phyloP scores from a whole-genome alignment of 2,797 vertebrate genomes.

The Enteromius viviparus region DNA sequence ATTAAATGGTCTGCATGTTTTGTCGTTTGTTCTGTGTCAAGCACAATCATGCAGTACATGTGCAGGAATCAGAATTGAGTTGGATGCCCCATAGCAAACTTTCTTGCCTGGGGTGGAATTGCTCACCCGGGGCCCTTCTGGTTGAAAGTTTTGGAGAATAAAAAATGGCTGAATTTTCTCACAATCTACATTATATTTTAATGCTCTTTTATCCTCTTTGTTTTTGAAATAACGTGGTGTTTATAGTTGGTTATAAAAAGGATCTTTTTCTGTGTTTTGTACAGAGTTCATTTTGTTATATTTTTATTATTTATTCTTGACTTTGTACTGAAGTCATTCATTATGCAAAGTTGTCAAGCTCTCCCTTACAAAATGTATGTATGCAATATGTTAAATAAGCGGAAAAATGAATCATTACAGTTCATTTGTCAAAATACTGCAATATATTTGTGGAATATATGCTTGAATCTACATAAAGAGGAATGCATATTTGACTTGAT shows the following conservation, averaged over 20 bases:
- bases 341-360: background rate
- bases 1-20: background rate
- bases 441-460: background rate
- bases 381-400: background rate
- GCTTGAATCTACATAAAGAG: background rate
- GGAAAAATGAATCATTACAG: background rate
- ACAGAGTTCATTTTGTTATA: background rate
- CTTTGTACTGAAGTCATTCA: background rate
- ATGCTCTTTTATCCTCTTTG: background rate
- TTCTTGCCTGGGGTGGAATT: conserved; percentile 35
- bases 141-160: conserved; percentile 22
- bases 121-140: conserved; percentile 17
- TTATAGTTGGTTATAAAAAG: background rate
- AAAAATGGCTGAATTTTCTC: conserved; percentile 6
- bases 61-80: background rate
- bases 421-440: background rate
- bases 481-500: background rate
- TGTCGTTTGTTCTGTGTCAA: conserved; percentile 18
- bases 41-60: background rate
- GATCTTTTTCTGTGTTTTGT: background rate
- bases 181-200: background rate
- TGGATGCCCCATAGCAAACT: conserved; percentile 1
- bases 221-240: background rate
- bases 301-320: background rate
- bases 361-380: background rate